phyloP scores from a whole-genome alignment of 1,140 invertebrate genomes.

The Eumaeus atala region DNA sequence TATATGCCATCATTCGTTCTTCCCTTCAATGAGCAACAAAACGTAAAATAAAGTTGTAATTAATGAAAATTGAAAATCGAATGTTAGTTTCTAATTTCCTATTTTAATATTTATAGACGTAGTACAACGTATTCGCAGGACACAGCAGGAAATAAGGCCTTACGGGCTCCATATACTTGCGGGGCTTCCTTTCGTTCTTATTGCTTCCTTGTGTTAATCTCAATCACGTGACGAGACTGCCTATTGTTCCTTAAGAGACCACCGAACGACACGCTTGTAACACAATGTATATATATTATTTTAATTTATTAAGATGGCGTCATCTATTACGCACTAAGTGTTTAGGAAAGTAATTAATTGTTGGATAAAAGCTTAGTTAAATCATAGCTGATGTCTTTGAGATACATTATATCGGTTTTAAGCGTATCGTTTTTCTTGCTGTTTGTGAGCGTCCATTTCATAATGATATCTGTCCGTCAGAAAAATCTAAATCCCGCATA shows the following conservation, averaged over 20 bases:
- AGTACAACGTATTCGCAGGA: too few species aligned
- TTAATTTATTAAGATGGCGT: background rate
- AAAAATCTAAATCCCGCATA: too few species aligned
- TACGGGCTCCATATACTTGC: constrained; percentile 16
- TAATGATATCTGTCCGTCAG: too few species aligned
- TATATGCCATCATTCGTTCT: too few species aligned
- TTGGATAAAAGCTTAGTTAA: too few species aligned
- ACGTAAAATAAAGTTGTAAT: too few species aligned
- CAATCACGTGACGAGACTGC: constrained; percentile 12
- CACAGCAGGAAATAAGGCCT: constrained; percentile 20
- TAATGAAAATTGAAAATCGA: too few species aligned
- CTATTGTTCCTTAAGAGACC: constrained; percentile 16
- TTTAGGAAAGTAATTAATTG: constrained; percentile 4
- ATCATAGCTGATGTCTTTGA: too few species aligned
- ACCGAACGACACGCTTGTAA: background rate
- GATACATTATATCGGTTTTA: too few species aligned
- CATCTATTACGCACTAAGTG: constrained; percentile 4
- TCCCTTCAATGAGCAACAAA: too few species aligned
- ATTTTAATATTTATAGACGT: background rate
- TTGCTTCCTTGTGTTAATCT: constrained; percentile 18
- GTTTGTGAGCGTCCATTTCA: too few species aligned
- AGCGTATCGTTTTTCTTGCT: too few species aligned
- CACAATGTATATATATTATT: background rate
- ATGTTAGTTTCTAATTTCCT: background rate
- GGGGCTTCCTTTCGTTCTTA: constrained; percentile 15